Base-by-base conservation (phyloP, 2,888 invertebrate species). In the Tipula confusa region DNA sequence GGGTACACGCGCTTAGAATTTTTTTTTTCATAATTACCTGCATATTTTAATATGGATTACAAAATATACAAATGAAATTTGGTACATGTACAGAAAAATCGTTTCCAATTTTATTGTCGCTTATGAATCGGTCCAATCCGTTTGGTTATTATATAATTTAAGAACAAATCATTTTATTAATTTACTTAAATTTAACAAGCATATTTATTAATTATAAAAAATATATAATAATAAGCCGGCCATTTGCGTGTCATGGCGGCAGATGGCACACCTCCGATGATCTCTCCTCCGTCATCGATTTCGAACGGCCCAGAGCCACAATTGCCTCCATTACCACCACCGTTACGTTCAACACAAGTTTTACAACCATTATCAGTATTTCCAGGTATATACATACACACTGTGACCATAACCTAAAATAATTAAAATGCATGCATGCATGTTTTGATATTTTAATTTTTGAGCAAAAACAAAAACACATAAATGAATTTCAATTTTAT, bases 251-350 rank as follows among this genome's bases (percentile, higher is more conserved):
- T 89, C 89, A 90, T 89, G 89, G 89, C 89, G 88, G 89, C 89
- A 87, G 87, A 88, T 87, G 88, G 88, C 89, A 88, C 89, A 87
- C 88, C 88, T 87, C 89, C 90, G 89, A 90, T 90, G 89, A 90
- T 89, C 89, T 90, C 89, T 87, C 89, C 89, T 87, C 89, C 89
- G 86, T 89, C 89, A 88, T 90, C 89, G 87, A 88, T 89, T 87
- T 90, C 90, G 87, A 90, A 89, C 89, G 90, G 89, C 87, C 89
- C 88, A 87, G 89, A 90, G 88, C 90, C 89, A 87, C 89, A 89
- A 87, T 87, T 90, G 88, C 89, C 90, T 87, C 89, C 89, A 87
- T 87, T 90, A 87, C 89, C 89, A 87, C 89, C 90, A 88, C 90
- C 89, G 87, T 87, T 90, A 89, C 89, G 90, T 88, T 90, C 90